Evolutionary conservation across 2,797 vertebrate genomes (phyloP), one percentile per base, ranked within the genome.

Genomic region (Aphelocoma californica): DNA sequence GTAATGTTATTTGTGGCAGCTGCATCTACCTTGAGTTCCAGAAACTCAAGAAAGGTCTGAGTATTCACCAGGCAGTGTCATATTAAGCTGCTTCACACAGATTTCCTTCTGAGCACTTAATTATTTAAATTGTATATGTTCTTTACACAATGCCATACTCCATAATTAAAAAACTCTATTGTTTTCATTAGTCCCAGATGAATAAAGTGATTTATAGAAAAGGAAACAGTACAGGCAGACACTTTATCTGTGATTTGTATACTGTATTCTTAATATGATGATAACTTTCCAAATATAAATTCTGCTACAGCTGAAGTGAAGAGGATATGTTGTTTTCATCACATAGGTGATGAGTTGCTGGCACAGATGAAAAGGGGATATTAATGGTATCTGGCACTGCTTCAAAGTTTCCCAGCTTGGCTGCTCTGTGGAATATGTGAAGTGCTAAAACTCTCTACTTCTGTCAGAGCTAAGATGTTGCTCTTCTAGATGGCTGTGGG

Each of bases 341-440:
- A 84, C 44, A 31, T 57, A 81, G 51, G 65, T 93, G 87, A 92
- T 14, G 32, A 96, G 78, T 72, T 92, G 61, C 82, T 96, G 89
- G 85, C 85, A 61, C 0, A 2, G 32, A 84, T 74, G 47, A 64
- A 81, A 62, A 62, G 62, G 51, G 48, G 66, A n/a, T 95, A 78
- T 96, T 92, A 91, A 88, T 94, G 85, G 58, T 75, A 42, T 66
- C 77, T 95, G 94, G 85, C 88, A 75, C 38, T 81, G 53, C 66
- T 90, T 92, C 93, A 94, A 7, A 56, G 61, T 86, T 90, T 81
- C 70, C 32, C 44, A 93, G 40, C 56, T 93, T 81, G 70, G 40
- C 89, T 92, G 56, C 79, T 83, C 47, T 88, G 20, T 91, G 5
- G 2, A 74, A 18, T 95, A 62, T 71, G 79, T 91, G 77, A 81